Evolutionary conservation across 2,113 vertebrate genomes (phyloP), one percentile per base, ranked within the genome.

Genomic region (Spilogale gracilis): DNA sequence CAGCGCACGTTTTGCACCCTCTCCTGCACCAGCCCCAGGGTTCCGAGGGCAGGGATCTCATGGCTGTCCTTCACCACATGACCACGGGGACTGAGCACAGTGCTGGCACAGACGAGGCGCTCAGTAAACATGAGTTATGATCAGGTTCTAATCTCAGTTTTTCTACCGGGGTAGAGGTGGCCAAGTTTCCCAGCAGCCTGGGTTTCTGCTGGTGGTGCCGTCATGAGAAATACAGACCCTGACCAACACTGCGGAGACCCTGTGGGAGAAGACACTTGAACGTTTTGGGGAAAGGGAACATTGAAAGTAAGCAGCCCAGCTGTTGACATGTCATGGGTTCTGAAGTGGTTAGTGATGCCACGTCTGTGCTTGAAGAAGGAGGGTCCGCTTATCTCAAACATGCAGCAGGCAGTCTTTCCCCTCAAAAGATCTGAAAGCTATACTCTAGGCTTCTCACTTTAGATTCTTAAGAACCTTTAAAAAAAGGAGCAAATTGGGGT

Each of bases 251-350:
- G 16, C 6, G 38, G 30, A 30, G 60, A 69, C 0, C 1, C 20
- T 1, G 3, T 32, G 9, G 20, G 10, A 9, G 63, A 6, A 38
- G 61, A 17, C 17, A 20, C 1, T 45, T 48, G 11, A 30, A 58
- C 11, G 14, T 5, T 67, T 32, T 60, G 0, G 23, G 48, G 25
- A n/a, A 20, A 67, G 27, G 0, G 30, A 52, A 12, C 25, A 2
- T 50, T 71, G 27, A 50, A 1, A 90, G 48, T 32, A 12, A n/a
- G 84, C 8, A 32, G 45, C 20, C 27, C 38, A 38, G 54, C 6
- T 2, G 0, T 9, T 13, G 32, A 48, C 14, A 11, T 0, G 1
- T 0, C 0, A 1, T 1, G 16, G 14, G n/a, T 17, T 43, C 65
- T 30, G 11, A 20, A 25, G 12, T 1, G 30, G 38, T 3, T 73